phyloP scores from a whole-genome alignment of 2,797 vertebrate species.

The Huso huso region DNA sequence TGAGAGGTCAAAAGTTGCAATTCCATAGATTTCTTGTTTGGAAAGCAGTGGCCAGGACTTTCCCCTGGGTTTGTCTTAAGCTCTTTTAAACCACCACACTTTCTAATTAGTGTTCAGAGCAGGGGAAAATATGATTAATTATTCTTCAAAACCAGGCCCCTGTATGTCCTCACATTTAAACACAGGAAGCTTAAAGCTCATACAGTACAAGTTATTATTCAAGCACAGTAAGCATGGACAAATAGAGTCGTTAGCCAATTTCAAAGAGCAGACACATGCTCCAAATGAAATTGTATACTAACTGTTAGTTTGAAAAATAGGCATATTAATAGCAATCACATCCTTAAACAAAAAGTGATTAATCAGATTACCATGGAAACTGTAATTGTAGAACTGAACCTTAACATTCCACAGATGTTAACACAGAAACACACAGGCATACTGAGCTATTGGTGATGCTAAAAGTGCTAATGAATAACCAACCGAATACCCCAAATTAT shows the following conservation, averaged over 20 bases:
- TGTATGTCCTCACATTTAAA: not conserved
- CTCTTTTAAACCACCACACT: slow-evolving; percentile 40
- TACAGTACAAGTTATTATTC: not conserved
- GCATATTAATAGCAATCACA: slow-evolving; percentile 33
- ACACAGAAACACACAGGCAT: slow-evolving; percentile 42
- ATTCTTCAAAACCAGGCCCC: slow-evolving; percentile 29
- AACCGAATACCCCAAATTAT: slow-evolving; percentile 42
- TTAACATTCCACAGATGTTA: slow-evolving; percentile 39
- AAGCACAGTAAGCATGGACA: not conserved
- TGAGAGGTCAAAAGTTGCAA: too few relatives aligned
- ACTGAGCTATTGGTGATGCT: slow-evolving; percentile 20
- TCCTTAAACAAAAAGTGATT: slow-evolving; percentile 29
- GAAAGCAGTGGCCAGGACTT: slow-evolving; percentile 29
- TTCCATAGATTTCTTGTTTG: too few relatives aligned
- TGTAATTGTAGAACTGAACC: slow-evolving; percentile 46
- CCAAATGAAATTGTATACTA: not conserved
- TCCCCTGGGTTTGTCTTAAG: slow-evolving; percentile 35
- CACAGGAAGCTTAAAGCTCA: not conserved
- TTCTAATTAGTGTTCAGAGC: slow-evolving; percentile 34
- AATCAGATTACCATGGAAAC: slow-evolving; percentile 57
- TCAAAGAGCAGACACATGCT: not conserved
- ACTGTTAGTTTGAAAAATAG: slow-evolving; percentile 1
- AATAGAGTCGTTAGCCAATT: not conserved
- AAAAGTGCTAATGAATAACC: slow-evolving; percentile 51
- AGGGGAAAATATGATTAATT: slow-evolving; percentile 39